Evolutionary conservation across 2,888 invertebrate genomes (phyloP).

Genomic region (Rhimphoctona megacephalus): DNA sequence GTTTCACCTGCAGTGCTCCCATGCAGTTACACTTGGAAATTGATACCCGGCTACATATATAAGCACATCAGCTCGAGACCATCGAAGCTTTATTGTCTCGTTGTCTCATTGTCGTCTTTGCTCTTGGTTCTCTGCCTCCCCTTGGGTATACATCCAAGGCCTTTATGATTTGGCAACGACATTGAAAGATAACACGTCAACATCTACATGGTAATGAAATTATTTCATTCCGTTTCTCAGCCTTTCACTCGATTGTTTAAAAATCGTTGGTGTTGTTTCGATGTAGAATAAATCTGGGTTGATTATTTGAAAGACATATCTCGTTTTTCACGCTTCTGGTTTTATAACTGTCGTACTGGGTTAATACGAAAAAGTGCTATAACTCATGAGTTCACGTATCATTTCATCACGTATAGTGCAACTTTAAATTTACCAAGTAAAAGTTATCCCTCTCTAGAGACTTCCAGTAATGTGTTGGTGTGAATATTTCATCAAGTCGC

Average conservation of each 20-base stretch:
- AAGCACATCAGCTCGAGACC: slow-evolving; percentile 7
- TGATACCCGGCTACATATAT: slow-evolving; percentile 72
- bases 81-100: slow-evolving; percentile 9
- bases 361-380: not conserved
- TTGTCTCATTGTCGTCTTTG: slow-evolving; percentile 43
- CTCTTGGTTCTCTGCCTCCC: slow-evolving; percentile 14
- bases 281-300: not conserved
- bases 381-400: slow-evolving; percentile 18
- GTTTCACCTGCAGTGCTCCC: slow-evolving; percentile 73
- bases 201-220: slow-evolving; percentile 29
- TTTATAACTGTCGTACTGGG: not conserved
- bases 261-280: not conserved
- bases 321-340: not conserved
- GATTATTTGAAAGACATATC: not conserved
- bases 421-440: slow-evolving; percentile 43
- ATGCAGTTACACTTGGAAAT: slow-evolving; percentile 72
- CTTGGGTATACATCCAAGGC: not conserved
- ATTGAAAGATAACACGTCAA: slow-evolving; percentile 19
- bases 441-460: slow-evolving; percentile 9
- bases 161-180: slow-evolving; percentile 9
- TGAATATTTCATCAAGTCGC: slow-evolving; percentile 43
- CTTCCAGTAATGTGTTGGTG: slow-evolving; percentile 32
- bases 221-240: slow-evolving; percentile 30
- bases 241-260: slow-evolving; percentile 3
- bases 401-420: slow-evolving; percentile 56